phyloP scores from a whole-genome alignment of 2,888 invertebrate genomes.

The Calameuta pallipes region DNA sequence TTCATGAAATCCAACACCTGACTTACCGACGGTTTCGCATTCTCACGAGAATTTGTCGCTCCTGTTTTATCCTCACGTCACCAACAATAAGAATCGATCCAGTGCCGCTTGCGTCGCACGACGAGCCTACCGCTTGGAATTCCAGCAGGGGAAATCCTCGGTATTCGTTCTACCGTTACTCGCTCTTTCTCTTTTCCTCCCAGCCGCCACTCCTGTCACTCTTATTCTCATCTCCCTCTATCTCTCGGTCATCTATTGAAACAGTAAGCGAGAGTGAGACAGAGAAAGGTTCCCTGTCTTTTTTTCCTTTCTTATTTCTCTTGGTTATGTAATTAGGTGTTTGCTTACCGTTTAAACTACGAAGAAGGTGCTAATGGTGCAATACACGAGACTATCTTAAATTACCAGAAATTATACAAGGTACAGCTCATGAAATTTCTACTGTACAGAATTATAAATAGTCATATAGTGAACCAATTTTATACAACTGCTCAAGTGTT shows the following conservation, averaged over 20 bases:
- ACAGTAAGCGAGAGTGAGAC: neutral
- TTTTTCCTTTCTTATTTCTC: neutral
- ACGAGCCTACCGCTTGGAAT: neutral
- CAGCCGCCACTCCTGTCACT: neutral
- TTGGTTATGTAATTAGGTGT: conserved; percentile 2
- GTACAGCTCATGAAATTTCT: neutral
- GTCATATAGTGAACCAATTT: neutral
- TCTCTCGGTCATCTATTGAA: neutral
- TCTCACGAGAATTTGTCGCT: neutral
- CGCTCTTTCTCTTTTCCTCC: neutral
- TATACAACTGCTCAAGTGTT: neutral
- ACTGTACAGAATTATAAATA: neutral
- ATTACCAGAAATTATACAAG: neutral
- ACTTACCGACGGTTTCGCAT: neutral
- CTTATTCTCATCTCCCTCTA: neutral
- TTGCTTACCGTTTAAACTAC: neutral
- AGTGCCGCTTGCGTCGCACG: neutral
- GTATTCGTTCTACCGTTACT: conserved; percentile 5
- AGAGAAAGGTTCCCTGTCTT: neutral
- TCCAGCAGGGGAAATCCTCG: neutral
- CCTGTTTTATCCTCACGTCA: conserved; percentile 6
- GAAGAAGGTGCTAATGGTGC: neutral
- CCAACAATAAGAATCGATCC: conserved; percentile 1
- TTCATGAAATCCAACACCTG: neutral
- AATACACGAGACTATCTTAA: neutral